These are phyloP conservation scores for Acromyrmex echinatior DNA, from an alignment of 1,140 invertebrate genomes.

Conservation along the genomic window DNA sequence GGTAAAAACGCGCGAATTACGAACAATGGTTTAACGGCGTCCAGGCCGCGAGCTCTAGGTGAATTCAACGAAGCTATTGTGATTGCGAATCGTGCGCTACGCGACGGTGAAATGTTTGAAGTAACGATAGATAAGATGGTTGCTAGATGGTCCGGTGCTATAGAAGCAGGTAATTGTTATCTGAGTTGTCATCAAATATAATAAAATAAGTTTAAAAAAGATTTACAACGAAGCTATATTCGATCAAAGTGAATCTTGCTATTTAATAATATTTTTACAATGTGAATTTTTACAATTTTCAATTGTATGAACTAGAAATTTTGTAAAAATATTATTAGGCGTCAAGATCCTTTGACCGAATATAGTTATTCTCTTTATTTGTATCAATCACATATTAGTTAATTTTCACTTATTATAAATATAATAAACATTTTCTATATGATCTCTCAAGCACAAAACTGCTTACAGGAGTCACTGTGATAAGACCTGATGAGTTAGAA, in stretches of 20 bases:
- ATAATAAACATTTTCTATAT: not conserved
- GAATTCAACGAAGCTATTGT: conserved; percentile 98
- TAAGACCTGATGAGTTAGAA: conserved; percentile 94
- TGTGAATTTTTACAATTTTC: too few species aligned
- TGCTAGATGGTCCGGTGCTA: conserved; percentile 96
- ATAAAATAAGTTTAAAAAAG: not conserved
- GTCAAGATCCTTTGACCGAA: too few species aligned
- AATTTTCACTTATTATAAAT: not conserved
- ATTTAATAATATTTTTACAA: too few species aligned
- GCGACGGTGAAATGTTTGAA: conserved; percentile 97
- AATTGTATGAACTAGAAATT: too few species aligned
- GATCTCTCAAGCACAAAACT: not conserved
- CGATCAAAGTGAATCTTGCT: too few species aligned
- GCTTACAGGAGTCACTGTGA: conserved; percentile 92
- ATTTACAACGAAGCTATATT: too few species aligned
- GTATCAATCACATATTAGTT: too few species aligned
- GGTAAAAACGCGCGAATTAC: conserved; percentile 96
- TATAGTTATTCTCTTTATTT: too few species aligned
- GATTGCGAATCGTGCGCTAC: conserved; percentile 94
- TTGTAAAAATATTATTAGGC: too few species aligned
- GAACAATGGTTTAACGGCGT: conserved; percentile 94
- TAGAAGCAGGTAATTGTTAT: conserved; percentile 90
- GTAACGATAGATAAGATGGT: conserved; percentile 97
- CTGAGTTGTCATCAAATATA: not conserved
- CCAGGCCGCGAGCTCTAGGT: conserved; percentile 93